These are phyloP conservation scores for Regulus satrapa DNA, from an alignment of 2,113 vertebrate species.

Conservation along the genomic window DNA sequence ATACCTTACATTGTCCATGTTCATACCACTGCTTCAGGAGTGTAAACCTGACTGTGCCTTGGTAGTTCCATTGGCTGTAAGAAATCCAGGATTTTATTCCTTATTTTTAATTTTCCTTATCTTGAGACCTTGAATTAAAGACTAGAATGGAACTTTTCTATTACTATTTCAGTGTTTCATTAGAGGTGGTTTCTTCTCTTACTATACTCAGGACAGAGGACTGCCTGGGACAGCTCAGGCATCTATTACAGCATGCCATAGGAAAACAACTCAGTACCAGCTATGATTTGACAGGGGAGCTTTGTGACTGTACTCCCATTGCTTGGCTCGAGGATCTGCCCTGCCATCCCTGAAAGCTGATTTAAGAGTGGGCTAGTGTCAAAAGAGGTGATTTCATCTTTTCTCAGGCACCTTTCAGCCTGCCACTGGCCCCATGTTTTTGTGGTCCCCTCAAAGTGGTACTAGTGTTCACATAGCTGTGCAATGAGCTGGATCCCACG, in stretches of 20 bases:
- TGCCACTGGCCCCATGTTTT: neutral
- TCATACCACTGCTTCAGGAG: neutral
- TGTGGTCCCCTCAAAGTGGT: neutral
- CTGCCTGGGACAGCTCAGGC: neutral
- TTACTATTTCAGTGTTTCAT: neutral
- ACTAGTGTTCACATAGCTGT: rapidly evolving
- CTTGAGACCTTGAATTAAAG: neutral
- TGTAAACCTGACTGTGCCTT: neutral
- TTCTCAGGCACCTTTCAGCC: neutral
- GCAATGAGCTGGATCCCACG: neutral
- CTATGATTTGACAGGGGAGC: neutral
- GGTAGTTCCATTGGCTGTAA: neutral
- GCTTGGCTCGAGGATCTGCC: neutral
- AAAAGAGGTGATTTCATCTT: neutral
- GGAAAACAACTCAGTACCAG: neutral
- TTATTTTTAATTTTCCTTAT: neutral
- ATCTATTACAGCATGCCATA: neutral
- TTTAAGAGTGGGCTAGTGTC: neutral
- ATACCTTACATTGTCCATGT: neutral
- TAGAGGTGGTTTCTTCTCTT: neutral
- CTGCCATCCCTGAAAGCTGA: neutral
- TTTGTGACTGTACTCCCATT: rapidly evolving
- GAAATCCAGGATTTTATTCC: neutral
- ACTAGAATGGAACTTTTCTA: neutral
- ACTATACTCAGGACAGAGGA: neutral